A percentile compares a stretch with the other conserved stretches of the same genome.
These are phyloP conservation scores for Eurytemora carolleeae DNA, from an alignment of 1,140 invertebrate genomes.

Conservation along the genomic window DNA sequence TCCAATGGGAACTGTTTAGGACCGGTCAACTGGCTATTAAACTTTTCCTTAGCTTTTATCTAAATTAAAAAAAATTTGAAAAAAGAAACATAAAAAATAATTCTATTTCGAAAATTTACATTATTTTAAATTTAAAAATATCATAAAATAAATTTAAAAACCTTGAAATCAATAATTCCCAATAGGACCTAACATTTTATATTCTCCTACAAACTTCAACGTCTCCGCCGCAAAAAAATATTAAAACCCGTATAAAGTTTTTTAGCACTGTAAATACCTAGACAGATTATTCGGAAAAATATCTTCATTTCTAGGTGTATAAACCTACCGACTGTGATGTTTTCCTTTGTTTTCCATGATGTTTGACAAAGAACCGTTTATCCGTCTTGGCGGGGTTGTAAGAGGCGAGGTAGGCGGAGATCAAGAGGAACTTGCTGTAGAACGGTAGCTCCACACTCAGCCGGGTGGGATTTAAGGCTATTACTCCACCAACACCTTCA, in stretches of 20 bases:
- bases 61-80: too few species aligned
- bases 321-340: too few species aligned
- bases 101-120: constrained; percentile 21
- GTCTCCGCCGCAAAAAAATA: too few species aligned
- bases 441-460: constrained; percentile 51
- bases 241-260: too few species aligned
- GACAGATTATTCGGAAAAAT: too few species aligned
- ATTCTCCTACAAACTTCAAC: too few species aligned
- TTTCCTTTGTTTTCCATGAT: constrained; percentile 38
- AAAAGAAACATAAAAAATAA: background rate
- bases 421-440: constrained; percentile 66
- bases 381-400: constrained; percentile 70
- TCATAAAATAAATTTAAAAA: constrained; percentile 35
- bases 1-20: constrained; percentile 62
- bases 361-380: constrained; percentile 50
- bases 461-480: too few species aligned
- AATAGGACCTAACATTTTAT: too few species aligned
- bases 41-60: constrained; percentile 21
- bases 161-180: too few species aligned
- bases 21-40: constrained; percentile 34
- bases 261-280: too few species aligned
- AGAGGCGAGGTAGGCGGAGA: constrained; percentile 71
- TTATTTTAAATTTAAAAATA: constrained; percentile 28
- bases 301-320: too few species aligned
- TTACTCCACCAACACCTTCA: too few species aligned